Evolutionary conservation across 2,888 invertebrate species (phyloP).

Genomic region (Xestia sexstrigata): DNA sequence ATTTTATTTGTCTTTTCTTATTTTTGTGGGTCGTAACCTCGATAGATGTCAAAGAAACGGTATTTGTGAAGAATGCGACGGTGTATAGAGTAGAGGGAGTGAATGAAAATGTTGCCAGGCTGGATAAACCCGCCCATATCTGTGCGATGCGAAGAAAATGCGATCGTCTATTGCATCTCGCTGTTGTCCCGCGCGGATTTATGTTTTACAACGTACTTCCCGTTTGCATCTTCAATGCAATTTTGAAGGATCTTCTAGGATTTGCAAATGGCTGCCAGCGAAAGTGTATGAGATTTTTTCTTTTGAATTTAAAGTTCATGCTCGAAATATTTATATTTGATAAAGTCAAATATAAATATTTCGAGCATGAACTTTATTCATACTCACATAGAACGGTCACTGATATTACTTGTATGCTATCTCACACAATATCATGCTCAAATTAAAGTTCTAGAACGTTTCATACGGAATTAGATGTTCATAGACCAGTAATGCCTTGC

Average conservation of each 20-base stretch:
- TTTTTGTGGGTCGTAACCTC: constrained; percentile 67
- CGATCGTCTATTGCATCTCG: constrained; percentile 50
- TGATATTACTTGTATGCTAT: background rate
- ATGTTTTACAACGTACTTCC: constrained; percentile 63
- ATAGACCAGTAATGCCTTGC: background rate
- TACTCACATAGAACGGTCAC: background rate
- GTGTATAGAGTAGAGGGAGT: constrained; percentile 27
- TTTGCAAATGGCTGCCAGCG: constrained; percentile 50
- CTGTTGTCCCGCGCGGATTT: constrained; percentile 56
- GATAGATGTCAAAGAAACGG: constrained; percentile 63
- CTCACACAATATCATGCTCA: background rate
- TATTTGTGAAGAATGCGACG: constrained; percentile 56
- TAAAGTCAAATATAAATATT: constrained; percentile 11
- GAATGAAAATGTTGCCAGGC: constrained; percentile 51
- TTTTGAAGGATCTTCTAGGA: constrained; percentile 61
- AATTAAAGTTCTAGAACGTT: background rate
- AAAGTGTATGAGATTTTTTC: constrained; percentile 44
- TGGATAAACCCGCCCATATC: constrained; percentile 50
- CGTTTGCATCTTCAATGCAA: constrained; percentile 61
- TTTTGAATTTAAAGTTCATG: too few species aligned
- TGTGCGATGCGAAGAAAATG: constrained; percentile 50
- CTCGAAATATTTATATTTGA: too few species aligned
- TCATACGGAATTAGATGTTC: background rate
- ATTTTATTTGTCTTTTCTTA: constrained; percentile 73
- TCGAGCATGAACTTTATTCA: constrained; percentile 1